phyloP scores from a whole-genome alignment of 1,140 invertebrate species.

The Chionoecetes opilio region DNA sequence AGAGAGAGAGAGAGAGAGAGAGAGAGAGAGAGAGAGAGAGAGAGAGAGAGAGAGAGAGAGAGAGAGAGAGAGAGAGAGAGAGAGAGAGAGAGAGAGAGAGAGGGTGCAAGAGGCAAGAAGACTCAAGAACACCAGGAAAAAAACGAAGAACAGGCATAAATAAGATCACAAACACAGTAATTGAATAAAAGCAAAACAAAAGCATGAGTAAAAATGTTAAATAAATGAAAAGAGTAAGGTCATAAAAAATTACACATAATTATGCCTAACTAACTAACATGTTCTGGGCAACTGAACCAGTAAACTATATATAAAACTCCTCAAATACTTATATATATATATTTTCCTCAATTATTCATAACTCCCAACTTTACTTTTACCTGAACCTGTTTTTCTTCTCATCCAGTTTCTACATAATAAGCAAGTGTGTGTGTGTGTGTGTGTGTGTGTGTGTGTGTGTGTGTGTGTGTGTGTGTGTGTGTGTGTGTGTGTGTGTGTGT shows the following conservation, averaged over 20 bases:
- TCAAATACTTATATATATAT: too few species aligned
- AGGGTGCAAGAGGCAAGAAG: background rate
- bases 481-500: too few species aligned
- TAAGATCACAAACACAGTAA: slow-evolving; percentile 1
- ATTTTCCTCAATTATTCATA: too few species aligned
- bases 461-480: too few species aligned
- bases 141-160: background rate
- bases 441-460: too few species aligned
- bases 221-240: background rate
- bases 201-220: background rate
- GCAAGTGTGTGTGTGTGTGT: too few species aligned
- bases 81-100: background rate
- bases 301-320: background rate
- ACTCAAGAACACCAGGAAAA: background rate
- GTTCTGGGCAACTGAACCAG: background rate
- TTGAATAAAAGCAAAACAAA: background rate
- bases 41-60: background rate
- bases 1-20: background rate
- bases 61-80: background rate
- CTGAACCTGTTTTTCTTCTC: background rate
- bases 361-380: background rate
- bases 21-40: background rate
- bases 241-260: too few species aligned
- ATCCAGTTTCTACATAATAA: background rate
- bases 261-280: too few species aligned